A percentile compares a stretch with the other conserved stretches of the same genome.
These are phyloP conservation scores for Aphaenogaster floridana DNA, from an alignment of 1,140 invertebrate genomes.

Conservation along the genomic window DNA sequence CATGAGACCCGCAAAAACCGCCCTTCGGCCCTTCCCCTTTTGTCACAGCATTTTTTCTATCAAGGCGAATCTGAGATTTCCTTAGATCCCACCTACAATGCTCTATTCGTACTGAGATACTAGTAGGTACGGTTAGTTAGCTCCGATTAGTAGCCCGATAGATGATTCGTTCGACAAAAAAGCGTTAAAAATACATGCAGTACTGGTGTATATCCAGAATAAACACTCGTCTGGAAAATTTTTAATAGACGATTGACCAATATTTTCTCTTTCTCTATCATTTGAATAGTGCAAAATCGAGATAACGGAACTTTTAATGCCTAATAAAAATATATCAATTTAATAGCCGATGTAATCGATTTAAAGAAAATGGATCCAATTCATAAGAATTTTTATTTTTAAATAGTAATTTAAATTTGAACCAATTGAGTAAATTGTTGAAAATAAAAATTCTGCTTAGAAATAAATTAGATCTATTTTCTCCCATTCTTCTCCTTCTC, in stretches of 20 bases:
- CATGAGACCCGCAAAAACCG: conserved; percentile 36
- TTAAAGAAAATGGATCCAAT: neutral
- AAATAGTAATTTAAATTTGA: neutral
- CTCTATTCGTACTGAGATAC: conserved; percentile 83
- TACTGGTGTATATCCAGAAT: conserved; percentile 39
- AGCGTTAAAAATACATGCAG: conserved; percentile 75
- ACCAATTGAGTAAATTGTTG: neutral
- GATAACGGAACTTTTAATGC: neutral
- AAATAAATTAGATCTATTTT: neutral
- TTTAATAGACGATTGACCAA: conserved; percentile 55
- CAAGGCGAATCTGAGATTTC: conserved; percentile 76
- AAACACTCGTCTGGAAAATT: conserved; percentile 22
- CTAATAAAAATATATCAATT: neutral
- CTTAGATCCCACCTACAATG: conserved; percentile 87
- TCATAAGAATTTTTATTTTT: neutral
- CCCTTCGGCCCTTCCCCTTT: conserved; percentile 39
- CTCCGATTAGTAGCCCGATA: conserved; percentile 68
- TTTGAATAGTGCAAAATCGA: neutral
- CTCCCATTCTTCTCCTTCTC: neutral
- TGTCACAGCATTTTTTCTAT: conserved; percentile 41
- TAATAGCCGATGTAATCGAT: neutral
- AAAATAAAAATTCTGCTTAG: neutral
- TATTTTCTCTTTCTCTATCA: conserved; percentile 52
- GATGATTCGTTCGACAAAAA: conserved; percentile 61
- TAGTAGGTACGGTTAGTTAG: conserved; percentile 78